Percentiles rank a stretch among this genome's conserved stretches.
These are phyloP conservation scores for Anniella stebbinsi DNA, from an alignment of 2,797 vertebrate species.

Conservation along the genomic window DNA sequence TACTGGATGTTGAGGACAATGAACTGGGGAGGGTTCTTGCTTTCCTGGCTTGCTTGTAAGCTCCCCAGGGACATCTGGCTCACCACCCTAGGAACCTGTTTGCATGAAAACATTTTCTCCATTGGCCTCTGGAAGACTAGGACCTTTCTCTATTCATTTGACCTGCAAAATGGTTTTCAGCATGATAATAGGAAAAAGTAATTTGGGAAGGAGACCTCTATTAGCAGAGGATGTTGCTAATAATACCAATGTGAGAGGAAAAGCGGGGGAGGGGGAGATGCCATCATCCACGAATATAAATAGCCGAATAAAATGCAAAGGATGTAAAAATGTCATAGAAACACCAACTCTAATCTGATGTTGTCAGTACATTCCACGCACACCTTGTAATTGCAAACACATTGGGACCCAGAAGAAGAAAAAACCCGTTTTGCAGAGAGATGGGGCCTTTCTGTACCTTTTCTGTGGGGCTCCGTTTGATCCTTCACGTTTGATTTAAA, in stretches of 20 bases:
- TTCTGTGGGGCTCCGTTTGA: conserved; percentile 66
- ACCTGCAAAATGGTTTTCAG: conserved; percentile 10
- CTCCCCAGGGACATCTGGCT: neutral
- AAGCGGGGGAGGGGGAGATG: conserved; percentile 51
- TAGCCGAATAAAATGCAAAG: conserved; percentile 74
- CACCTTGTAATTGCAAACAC: conserved; percentile 78
- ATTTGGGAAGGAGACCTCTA: conserved; percentile 25
- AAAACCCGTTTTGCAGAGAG: conserved; percentile 8
- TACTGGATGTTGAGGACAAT: neutral
- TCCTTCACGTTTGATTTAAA: conserved; percentile 68
- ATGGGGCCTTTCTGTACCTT: conserved; percentile 45
- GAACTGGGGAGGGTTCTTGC: neutral
- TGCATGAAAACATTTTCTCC: neutral
- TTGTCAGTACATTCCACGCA: conserved; percentile 71
- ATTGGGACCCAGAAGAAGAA: conserved; percentile 44
- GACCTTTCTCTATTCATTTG: neutral
- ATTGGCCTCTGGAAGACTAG: neutral
- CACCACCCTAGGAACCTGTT: neutral
- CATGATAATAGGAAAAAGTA: neutral
- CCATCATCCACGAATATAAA: conserved; percentile 67
- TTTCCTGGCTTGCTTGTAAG: too few species aligned
- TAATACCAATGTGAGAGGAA: conserved; percentile 47
- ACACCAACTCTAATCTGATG: conserved; percentile 67
- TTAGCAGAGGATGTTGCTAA: conserved; percentile 58
- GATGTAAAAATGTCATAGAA: conserved; percentile 73